Evolutionary conservation across 30 jellyfish, hydroid and myxozoan genomes (phyloP), one percentile per base, ranked within the genome.

Genomic region (Cassiopea xamachana): DNA sequence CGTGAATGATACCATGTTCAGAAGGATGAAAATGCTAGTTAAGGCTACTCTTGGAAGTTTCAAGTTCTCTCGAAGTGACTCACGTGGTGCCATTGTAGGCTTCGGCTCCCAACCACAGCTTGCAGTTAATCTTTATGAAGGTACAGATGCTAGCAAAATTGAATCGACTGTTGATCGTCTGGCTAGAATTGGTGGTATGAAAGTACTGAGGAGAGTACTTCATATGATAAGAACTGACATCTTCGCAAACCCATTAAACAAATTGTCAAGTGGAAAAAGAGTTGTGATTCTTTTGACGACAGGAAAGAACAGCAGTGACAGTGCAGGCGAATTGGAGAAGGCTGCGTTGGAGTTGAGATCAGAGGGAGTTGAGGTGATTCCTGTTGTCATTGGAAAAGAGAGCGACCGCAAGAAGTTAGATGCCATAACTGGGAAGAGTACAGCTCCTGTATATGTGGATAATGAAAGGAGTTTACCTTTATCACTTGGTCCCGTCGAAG

Each of bases 161-260:
- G 85, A 60, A 27, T 12, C 47, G 17, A 14, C 84, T 17, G 71
- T 81, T 8, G 84, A 89, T 17, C 48, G 47, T 16, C 49, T 94
- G 51, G 51, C 51, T 59, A 86, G 62, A 70, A 81, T 90, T 49
- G 94, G 95, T 48, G 98, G 97, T 15, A 92, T 87, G 1, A 81
- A 98, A 81, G 67, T 98, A 82, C 90, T 91, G 89, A 96, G 90
- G 60, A 75, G 74, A 55, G 98, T 94, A 2, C 87, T 94, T 19
- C 89, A 79, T 5, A 12, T 48, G 1, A 81, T 90, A 5, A 50
- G 51, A 45, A n/a, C 93, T n/a, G 95, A 90, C 45, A 72, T 94
- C 12, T 90, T 90, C 75, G 39, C 71, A 5, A 60, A 27, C 10
- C 72, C 69, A 48, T 13, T 12, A 17, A 10, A 27, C 48, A 73